Conservation (phyloP, 2,888 invertebrate species). For the Drosophila dives region DNA sequence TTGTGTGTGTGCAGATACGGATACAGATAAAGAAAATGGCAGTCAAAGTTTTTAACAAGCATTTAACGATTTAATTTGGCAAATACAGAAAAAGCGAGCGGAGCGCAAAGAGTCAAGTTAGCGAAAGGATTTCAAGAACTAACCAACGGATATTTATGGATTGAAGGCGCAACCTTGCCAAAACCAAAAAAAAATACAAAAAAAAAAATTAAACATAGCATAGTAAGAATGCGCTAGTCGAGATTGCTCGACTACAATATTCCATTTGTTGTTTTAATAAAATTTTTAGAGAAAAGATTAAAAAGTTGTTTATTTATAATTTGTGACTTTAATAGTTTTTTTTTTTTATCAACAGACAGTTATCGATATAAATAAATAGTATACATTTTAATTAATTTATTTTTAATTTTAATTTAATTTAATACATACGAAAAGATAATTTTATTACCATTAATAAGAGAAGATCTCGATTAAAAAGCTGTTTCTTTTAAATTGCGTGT, state of each 20-base stretch:
- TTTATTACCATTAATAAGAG: background rate
- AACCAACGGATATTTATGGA: slow-evolving; percentile 76
- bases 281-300: no score
- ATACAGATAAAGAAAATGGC: slow-evolving; percentile 57
- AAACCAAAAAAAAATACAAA: slow-evolving; percentile 37
- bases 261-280: no score
- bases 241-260: background rate
- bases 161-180: slow-evolving; percentile 81
- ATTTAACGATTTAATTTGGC: slow-evolving; percentile 81
- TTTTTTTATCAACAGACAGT: no score
- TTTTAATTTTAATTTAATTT: no score
- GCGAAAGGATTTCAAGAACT: slow-evolving; percentile 58
- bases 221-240: background rate
- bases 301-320: no score
- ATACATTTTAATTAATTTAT: no score
- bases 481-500: background rate
- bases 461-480: background rate
- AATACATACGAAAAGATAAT: background rate
- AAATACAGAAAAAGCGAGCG: slow-evolving; percentile 56
- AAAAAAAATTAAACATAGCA: background rate
- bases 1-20: slow-evolving; percentile 14
- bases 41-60: slow-evolving; percentile 82
- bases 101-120: slow-evolving; percentile 30
- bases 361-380: background rate
- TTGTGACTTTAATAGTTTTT: no score